Evolutionary conservation across 2,797 vertebrate species (phyloP).

Genomic region (Pogoniulus pusillus): DNA sequence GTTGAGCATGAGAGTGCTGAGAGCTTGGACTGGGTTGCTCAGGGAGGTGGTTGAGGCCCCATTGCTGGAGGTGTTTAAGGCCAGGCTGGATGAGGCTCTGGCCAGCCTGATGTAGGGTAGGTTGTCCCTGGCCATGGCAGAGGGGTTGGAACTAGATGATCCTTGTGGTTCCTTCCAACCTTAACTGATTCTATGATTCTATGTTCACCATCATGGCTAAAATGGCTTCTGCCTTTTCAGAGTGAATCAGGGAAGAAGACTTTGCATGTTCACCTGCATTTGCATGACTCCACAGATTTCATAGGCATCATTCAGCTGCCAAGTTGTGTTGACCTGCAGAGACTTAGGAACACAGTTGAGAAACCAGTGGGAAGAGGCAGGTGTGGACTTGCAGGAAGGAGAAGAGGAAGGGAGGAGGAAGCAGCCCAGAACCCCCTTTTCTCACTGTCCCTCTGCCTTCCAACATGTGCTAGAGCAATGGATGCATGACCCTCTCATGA

Average conservation of each 20-base stretch:
- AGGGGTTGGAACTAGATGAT: no score
- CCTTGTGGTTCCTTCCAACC: no score
- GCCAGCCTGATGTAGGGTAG: no score
- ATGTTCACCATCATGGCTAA: neutral
- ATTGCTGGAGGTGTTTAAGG: no score
- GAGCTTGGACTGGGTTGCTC: no score
- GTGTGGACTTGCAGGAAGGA: neutral
- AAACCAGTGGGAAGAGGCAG: conserved; percentile 2
- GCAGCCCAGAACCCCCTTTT: neutral
- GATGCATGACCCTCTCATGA: rapidly evolving
- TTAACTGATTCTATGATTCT: no score
- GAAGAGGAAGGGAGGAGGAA: neutral
- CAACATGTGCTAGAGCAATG: rapidly evolving
- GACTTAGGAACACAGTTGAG: conserved; percentile 2
- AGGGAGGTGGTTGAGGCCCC: no score
- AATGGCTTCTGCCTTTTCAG: neutral
- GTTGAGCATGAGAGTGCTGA: no score
- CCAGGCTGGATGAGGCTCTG: no score
- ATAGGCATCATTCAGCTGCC: neutral
- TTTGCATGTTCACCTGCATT: neutral
- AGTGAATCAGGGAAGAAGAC: neutral
- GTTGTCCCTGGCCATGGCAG: no score
- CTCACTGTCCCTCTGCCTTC: neutral
- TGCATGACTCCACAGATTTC: neutral
- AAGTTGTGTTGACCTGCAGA: neutral